Percentiles rank a stretch among this genome's conserved stretches.
phyloP scores from a whole-genome alignment of 2,888 invertebrate species.

The Dyspetes luteomarginatus region DNA sequence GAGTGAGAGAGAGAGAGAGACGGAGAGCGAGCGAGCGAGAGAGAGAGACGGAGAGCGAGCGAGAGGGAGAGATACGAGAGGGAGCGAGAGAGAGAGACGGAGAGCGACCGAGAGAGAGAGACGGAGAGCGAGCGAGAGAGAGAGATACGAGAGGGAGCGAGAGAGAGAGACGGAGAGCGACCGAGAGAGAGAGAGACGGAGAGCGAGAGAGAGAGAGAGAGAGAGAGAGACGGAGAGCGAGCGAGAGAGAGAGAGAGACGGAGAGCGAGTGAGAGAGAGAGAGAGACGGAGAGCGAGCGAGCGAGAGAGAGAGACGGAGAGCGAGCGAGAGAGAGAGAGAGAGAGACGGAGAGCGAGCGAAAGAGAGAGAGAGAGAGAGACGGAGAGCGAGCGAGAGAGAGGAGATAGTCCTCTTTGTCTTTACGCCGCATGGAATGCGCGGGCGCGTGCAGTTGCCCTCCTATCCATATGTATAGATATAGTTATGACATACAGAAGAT shows the following conservation, averaged over 20 bases:
- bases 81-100: constrained; percentile 16
- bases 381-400: constrained; percentile 17
- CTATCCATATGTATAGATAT: constrained; percentile 12
- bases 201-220: constrained; percentile 21
- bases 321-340: constrained; percentile 16
- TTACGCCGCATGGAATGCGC: constrained; percentile 26
- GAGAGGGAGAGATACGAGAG: constrained; percentile 21
- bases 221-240: constrained; percentile 13
- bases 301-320: constrained; percentile 23
- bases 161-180: too few species aligned
- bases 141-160: too few species aligned
- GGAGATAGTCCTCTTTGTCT: constrained; percentile 43
- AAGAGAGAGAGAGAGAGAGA: constrained; percentile 16
- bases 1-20: constrained; percentile 17
- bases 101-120: too few species aligned
- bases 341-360: constrained; percentile 7
- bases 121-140: constrained; percentile 19
- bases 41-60: constrained; percentile 8
- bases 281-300: constrained; percentile 5
- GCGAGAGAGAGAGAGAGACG: constrained; percentile 13
- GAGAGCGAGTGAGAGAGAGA: constrained; percentile 22
- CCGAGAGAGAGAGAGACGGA: constrained; percentile 13
- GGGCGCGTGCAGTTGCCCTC: constrained; percentile 34
- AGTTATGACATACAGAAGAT: background rate
- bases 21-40: constrained; percentile 16